Evolutionary conservation across 1,140 invertebrate species (phyloP).

Genomic region (Idris sp.): DNA sequence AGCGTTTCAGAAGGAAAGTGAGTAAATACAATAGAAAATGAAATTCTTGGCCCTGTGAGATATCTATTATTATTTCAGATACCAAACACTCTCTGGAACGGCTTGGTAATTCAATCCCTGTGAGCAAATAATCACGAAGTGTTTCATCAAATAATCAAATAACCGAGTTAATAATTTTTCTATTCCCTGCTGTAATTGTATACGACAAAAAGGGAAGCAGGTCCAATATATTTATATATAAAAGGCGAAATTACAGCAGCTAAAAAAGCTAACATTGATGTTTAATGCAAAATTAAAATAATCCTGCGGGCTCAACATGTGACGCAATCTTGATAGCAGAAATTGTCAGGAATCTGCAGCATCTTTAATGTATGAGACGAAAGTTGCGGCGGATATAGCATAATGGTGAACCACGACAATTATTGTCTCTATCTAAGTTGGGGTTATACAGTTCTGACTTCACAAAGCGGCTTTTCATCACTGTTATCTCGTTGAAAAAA

Average conservation of each 20-base stretch:
- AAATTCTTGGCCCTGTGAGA: constrained; percentile 57
- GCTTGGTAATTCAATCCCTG: constrained; percentile 28
- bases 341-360: constrained; percentile 68
- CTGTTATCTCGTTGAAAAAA: constrained; percentile 22
- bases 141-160: constrained; percentile 44
- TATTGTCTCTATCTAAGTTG: constrained; percentile 49
- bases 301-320: constrained; percentile 65
- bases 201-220: constrained; percentile 35
- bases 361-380: constrained; percentile 75
- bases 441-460: constrained; percentile 44
- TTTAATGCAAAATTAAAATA: constrained; percentile 77
- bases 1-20: constrained; percentile 52
- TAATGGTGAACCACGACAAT: constrained; percentile 52
- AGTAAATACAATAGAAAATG: constrained; percentile 65
- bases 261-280: constrained; percentile 68
- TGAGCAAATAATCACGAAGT: constrained; percentile 40
- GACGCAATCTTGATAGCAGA: constrained; percentile 74
- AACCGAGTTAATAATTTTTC: constrained; percentile 33
- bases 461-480: constrained; percentile 26
- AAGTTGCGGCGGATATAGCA: constrained; percentile 52
- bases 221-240: too few relatives aligned
- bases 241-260: constrained; percentile 69
- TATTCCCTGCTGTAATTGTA: constrained; percentile 7
- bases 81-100: constrained; percentile 27
- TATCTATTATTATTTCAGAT: constrained; percentile 46